A percentile compares a stretch with the other conserved stretches of the same genome.
Evolutionary conservation across 1,140 invertebrate species (phyloP).

Genomic region (Leptinotarsa defecta): DNA sequence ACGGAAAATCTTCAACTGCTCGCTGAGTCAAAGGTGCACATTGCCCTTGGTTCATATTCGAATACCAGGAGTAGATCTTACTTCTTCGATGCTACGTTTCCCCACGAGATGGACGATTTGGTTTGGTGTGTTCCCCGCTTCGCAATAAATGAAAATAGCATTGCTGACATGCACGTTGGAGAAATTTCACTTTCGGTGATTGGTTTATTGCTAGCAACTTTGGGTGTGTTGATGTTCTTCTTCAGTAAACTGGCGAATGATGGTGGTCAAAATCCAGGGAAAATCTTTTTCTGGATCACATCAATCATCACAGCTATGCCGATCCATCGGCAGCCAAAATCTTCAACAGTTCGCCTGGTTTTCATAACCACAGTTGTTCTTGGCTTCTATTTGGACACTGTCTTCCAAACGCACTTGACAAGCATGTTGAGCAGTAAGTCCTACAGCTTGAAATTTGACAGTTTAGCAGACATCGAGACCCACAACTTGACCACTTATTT

Average conservation of each 20-base stretch:
- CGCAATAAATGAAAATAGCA: neutral
- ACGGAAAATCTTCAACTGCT: neutral
- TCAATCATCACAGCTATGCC: neutral
- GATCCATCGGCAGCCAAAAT: neutral
- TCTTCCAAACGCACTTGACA: neutral
- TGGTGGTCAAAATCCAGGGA: neutral
- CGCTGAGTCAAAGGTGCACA: neutral
- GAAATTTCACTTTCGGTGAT: neutral
- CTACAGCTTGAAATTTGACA: neutral
- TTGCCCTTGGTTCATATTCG: neutral
- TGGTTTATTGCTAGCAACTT: neutral
- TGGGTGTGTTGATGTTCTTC: neutral
- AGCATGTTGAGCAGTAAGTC: neutral
- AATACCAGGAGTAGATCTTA: neutral
- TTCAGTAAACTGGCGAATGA: neutral
- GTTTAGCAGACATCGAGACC: neutral
- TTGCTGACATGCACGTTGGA: neutral
- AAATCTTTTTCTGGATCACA: neutral
- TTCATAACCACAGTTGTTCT: neutral
- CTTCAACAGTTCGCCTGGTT: constrained; percentile 1
- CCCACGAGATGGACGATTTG: neutral
- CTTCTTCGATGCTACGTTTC: neutral
- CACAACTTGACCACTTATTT: constrained; percentile 12
- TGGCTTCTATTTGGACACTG: neutral
- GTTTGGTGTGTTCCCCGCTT: neutral